phyloP scores from a whole-genome alignment of 2,888 invertebrate species.

The Laothoe populi region DNA sequence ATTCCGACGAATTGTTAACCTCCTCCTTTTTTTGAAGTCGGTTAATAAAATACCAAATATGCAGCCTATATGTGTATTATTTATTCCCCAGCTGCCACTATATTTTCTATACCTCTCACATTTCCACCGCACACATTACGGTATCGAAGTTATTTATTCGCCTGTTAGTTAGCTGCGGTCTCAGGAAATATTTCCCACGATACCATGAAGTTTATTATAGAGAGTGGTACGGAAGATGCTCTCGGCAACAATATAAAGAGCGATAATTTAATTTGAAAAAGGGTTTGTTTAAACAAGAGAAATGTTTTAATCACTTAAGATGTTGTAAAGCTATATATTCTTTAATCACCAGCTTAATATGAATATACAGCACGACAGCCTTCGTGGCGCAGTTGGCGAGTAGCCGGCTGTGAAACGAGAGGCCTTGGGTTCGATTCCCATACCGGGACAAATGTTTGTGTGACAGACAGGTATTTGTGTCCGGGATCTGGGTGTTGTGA shows the following conservation, averaged over 20 bases:
- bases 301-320: slow-evolving; percentile 11
- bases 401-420: too few relatives aligned
- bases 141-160: slow-evolving; percentile 20
- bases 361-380: background rate
- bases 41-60: too few relatives aligned
- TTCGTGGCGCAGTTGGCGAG: too few relatives aligned
- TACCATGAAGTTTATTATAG: slow-evolving; percentile 32
- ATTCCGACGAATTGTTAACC: too few relatives aligned
- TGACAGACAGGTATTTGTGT: too few relatives aligned
- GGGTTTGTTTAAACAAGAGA: background rate
- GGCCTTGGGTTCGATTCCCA: too few relatives aligned
- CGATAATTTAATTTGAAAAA: slow-evolving; percentile 1
- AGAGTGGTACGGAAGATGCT: slow-evolving; percentile 11
- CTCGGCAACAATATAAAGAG: slow-evolving; percentile 1
- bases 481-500: too few relatives aligned
- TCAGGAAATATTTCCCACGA: slow-evolving; percentile 27
- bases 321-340: background rate
- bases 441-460: too few relatives aligned
- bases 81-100: background rate
- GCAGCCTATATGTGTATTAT: background rate
- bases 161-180: slow-evolving; percentile 8
- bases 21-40: too few relatives aligned
- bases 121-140: background rate
- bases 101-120: background rate
- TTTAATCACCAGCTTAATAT: background rate